Base-by-base conservation (phyloP, 1,140 invertebrate species). In the Drosophila burlai region DNA sequence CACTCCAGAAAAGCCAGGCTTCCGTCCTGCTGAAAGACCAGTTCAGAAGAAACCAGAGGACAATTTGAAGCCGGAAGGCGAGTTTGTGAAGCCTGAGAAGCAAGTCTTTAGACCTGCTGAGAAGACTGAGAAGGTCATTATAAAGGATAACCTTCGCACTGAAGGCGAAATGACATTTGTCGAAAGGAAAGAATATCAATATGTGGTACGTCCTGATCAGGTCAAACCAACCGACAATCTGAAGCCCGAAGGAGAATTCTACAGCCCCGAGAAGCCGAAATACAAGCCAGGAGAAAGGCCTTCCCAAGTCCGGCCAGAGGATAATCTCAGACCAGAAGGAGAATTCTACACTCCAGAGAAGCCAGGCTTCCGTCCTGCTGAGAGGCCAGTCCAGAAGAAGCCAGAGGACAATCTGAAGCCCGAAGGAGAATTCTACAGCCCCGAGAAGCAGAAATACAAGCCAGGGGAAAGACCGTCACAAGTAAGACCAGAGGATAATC, bases 221-320 rank as follows among this genome's bases (percentile, higher is more conserved):
- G 94, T 94, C 34, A 95, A 93, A 80, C 95, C 95, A 50, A 93
- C 94, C 79, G 95, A 96, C 91, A 96, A 96, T 84, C 82, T 9
- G 94, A 95, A 49, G 38, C 71, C 57, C 42, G 65, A 76, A 26
- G 64, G 95, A 6, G 93, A 95, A 4, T 95, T 95, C 77, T 94
- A 95, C 66, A 46, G 43, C 43, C 43, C 43, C 5, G 43, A 46
- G 5, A 46, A 46, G 18, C 46, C 46, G 13, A 47, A 47, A 6
- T 47, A 47, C 4, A 47, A 9, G 21, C 21, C 46, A 1, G 46
- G 46, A 2, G 46, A 47, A 15, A 24, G 46, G 0, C 46, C 46
- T 0, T 24, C 21, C 2, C 46, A 47, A 15, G 46, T 47, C 54
- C 94, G 93, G 74, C 95, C 95, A 4, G 87, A 94, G 71, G 95